Evolutionary conservation across 2,888 invertebrate species (phyloP).

Genomic region (Psylliodes chrysocephalus): DNA sequence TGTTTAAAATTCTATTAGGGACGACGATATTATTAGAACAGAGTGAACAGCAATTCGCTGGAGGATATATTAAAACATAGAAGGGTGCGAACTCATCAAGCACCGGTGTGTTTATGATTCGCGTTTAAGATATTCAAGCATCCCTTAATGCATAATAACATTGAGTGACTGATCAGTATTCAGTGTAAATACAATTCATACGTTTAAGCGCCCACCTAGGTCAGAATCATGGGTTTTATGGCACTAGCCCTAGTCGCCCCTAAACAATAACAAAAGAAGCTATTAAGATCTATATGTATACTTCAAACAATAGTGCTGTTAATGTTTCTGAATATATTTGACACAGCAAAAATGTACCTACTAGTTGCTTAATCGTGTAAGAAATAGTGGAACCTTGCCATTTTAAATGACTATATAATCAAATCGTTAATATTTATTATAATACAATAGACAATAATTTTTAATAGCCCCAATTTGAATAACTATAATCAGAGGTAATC

Average conservation of each 20-base stretch:
- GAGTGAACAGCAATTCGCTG: too few species aligned
- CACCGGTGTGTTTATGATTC: too few species aligned
- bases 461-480: slow-evolving; percentile 25
- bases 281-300: slow-evolving; percentile 4
- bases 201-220: too few species aligned
- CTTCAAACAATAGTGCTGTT: slow-evolving; percentile 15
- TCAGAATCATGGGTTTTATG: too few species aligned
- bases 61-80: too few species aligned
- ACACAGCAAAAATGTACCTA: slow-evolving; percentile 1
- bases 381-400: slow-evolving; percentile 22
- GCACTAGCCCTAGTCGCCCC: not conserved
- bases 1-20: too few species aligned
- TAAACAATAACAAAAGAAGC: slow-evolving; percentile 11
- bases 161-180: too few species aligned
- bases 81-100: too few species aligned
- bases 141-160: too few species aligned
- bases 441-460: slow-evolving; percentile 27
- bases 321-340: slow-evolving; percentile 18
- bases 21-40: too few species aligned
- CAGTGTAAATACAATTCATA: too few species aligned
- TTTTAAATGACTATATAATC: slow-evolving; percentile 23
- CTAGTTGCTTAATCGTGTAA: slow-evolving; percentile 18
- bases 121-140: too few species aligned
- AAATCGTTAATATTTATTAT: slow-evolving; percentile 23
- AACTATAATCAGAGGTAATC: slow-evolving; percentile 17